Conservation (phyloP, 2,888 invertebrate genomes). For the Synergus gifuensis region DNA sequence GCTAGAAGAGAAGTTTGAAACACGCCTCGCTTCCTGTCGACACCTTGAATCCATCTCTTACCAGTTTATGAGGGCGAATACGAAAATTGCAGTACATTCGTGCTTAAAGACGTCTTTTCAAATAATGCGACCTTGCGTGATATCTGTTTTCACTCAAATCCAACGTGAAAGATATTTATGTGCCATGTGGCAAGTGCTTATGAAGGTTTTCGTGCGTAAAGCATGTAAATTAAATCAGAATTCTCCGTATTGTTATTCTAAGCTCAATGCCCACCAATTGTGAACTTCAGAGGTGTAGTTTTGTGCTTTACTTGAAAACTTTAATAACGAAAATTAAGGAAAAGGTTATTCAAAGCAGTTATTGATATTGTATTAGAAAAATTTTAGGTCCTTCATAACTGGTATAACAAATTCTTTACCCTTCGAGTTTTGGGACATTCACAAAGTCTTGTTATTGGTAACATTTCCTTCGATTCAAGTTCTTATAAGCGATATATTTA, state of each 20-base stretch:
- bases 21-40: slow-evolving; percentile 45
- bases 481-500: not conserved
- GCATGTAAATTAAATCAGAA: slow-evolving; percentile 22
- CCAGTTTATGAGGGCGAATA: slow-evolving; percentile 61
- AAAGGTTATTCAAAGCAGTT: no score
- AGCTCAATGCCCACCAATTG: not conserved
- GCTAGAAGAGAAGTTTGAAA: slow-evolving; percentile 53
- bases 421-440: no score
- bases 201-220: slow-evolving; percentile 14
- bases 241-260: slow-evolving; percentile 6
- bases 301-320: not conserved
- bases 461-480: not conserved
- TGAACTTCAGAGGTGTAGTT: no score
- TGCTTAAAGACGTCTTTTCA: slow-evolving; percentile 63
- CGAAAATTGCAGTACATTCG: slow-evolving; percentile 59
- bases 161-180: slow-evolving; percentile 51
- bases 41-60: slow-evolving; percentile 63
- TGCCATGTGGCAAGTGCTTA: not conserved
- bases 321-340: not conserved
- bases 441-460: not conserved
- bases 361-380: no score
- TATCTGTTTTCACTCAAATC: slow-evolving; percentile 53
- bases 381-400: no score
- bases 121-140: slow-evolving; percentile 60
- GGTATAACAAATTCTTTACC: no score